These are phyloP conservation scores for Drosophila subobscura DNA, from an alignment of 1,140 invertebrate species.

Conservation along the genomic window DNA sequence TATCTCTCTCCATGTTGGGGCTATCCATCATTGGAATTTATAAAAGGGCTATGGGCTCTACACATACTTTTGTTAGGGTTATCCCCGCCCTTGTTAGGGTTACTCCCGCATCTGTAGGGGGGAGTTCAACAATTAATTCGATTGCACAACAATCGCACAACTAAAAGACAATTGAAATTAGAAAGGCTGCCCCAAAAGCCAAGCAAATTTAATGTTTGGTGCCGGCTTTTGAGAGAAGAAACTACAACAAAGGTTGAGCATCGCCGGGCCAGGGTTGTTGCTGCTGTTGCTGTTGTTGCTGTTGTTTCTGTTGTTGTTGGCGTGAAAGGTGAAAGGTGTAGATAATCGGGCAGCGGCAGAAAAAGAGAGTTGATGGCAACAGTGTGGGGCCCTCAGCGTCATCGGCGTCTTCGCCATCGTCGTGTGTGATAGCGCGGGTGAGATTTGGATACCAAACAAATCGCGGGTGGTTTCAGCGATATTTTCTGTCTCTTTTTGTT, in stretches of 20 bases:
- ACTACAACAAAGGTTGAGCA: conserved; percentile 67
- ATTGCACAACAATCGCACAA: conserved; percentile 65
- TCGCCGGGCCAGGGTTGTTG: conserved; percentile 24
- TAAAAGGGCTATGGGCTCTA: too few species aligned
- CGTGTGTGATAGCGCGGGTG: conserved; percentile 72
- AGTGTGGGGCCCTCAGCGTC: conserved; percentile 4
- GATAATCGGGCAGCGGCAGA: conserved; percentile 69
- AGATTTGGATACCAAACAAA: conserved; percentile 64
- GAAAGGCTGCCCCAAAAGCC: conserved; percentile 66
- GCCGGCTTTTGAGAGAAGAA: conserved; percentile 26
- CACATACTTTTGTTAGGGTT: too few species aligned
- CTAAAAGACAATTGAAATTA: conserved; percentile 75
- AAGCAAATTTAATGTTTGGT: conserved; percentile 46
- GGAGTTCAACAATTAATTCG: conserved; percentile 55
- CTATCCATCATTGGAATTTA: too few species aligned
- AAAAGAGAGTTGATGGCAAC: conserved; percentile 58
- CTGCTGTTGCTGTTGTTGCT: conserved; percentile 32
- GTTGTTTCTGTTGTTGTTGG: conserved; percentile 54
- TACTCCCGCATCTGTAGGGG: too few species aligned
- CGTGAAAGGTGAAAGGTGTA: conserved; percentile 81
- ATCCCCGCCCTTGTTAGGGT: too few species aligned
- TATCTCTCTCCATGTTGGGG: too few species aligned
- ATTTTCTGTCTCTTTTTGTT: conserved; percentile 58
- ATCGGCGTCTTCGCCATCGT: conserved; percentile 6
- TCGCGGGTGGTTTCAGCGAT: conserved; percentile 74